A percentile compares a stretch with the other conserved stretches of the same genome.
phyloP scores from a whole-genome alignment of 2,888 invertebrate genomes.

The Cremastinae sp. region DNA sequence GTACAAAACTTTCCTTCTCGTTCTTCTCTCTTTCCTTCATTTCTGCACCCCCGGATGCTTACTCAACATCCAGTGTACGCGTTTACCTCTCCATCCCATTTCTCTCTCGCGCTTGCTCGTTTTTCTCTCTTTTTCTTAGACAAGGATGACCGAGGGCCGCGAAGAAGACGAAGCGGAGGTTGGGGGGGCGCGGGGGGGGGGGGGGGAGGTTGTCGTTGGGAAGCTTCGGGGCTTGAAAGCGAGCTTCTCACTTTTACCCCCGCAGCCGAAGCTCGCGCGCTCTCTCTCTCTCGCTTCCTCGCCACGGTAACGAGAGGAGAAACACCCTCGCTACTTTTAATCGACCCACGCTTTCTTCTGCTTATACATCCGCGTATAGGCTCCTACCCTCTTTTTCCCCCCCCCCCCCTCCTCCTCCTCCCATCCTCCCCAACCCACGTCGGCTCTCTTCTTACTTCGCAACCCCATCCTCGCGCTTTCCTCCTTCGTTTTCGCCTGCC shows the following conservation, averaged over 20 bases:
- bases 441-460: slow-evolving; percentile 56
- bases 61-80: slow-evolving; percentile 54
- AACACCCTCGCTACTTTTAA: slow-evolving; percentile 81
- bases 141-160: neutral
- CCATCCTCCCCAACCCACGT: slow-evolving; percentile 61
- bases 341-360: slow-evolving; percentile 81
- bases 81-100: slow-evolving; percentile 61
- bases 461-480: slow-evolving; percentile 61
- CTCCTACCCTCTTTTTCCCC: slow-evolving; percentile 64
- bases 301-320: slow-evolving; percentile 80
- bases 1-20: slow-evolving; percentile 45
- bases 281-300: slow-evolving; percentile 62
- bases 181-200: slow-evolving; percentile 4
- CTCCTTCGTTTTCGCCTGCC: slow-evolving; percentile 42
- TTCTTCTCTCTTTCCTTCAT: slow-evolving; percentile 63
- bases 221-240: slow-evolving; percentile 33
- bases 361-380: slow-evolving; percentile 78
- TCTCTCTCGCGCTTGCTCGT: slow-evolving; percentile 63
- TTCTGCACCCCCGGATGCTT: slow-evolving; percentile 58
- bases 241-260: neutral
- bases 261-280: neutral
- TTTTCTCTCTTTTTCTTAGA: slow-evolving; percentile 57
- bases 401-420: slow-evolving; percentile 60
- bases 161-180: neutral
- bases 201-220: slow-evolving; percentile 1